Conservation (phyloP, 2,888 invertebrate species). For the Ctena decussata region DNA sequence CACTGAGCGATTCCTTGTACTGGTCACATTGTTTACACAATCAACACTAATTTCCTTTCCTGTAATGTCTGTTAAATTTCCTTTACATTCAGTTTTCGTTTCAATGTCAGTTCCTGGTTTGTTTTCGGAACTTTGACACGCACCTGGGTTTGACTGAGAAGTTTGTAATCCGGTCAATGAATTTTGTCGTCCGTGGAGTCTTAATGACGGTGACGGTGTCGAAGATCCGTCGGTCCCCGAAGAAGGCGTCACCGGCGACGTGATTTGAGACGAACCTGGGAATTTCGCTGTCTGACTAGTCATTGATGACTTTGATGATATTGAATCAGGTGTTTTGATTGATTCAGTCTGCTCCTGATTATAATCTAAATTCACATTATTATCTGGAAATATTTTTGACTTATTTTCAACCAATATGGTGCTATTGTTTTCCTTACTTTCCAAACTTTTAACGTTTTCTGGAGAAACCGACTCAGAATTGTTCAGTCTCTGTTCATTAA, state of each 20-base stretch:
- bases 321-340: constrained; percentile 4
- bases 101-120: neutral
- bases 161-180: neutral
- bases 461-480: constrained; percentile 2
- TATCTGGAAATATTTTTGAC: neutral
- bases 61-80: neutral
- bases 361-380: neutral
- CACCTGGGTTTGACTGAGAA: neutral
- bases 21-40: neutral
- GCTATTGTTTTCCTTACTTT: neutral
- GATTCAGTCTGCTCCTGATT: neutral
- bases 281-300: neutral
- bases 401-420: neutral
- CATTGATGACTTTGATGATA: constrained; percentile 11
- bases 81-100: neutral
- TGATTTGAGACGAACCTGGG: neutral
- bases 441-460: neutral
- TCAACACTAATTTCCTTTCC: neutral
- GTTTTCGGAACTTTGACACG: neutral
- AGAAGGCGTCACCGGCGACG: neutral
- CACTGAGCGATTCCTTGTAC: neutral
- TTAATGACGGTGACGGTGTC: constrained; percentile 25
- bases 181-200: neutral
- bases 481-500: neutral
- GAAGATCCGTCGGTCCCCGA: neutral